Evolutionary conservation across 2,113 vertebrate genomes (phyloP).

Genomic region (Plecturocebus donacophilus): DNA sequence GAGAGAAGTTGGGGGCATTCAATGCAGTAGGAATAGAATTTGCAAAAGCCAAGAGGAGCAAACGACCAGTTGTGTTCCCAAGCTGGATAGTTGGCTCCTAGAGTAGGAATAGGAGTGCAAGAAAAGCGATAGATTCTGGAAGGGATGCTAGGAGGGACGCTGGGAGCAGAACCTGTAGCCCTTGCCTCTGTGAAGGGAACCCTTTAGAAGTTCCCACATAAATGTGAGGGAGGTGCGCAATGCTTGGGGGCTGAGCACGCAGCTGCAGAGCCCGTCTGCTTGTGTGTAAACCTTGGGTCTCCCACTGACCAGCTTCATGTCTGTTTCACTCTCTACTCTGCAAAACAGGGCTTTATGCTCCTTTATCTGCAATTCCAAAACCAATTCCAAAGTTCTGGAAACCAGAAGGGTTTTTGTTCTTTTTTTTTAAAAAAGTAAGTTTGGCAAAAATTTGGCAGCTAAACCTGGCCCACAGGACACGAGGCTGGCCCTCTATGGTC

Average conservation of each 20-base stretch:
- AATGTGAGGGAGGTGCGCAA: rapidly evolving
- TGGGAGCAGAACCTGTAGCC: neutral
- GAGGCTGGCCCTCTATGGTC: neutral
- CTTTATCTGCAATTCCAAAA: neutral
- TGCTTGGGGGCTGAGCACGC: neutral
- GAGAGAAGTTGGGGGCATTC: neutral
- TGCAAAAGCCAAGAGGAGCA: neutral
- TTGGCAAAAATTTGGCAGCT: neutral
- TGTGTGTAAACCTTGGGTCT: neutral
- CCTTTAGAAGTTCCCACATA: neutral
- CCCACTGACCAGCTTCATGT: neutral
- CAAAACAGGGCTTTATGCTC: neutral
- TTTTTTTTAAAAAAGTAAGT: neutral
- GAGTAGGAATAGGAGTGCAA: too few species aligned
- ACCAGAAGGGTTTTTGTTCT: neutral
- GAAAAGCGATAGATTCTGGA: neutral
- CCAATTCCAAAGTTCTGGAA: neutral
- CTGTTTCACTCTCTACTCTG: neutral
- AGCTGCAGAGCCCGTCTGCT: neutral
- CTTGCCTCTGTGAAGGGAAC: neutral
- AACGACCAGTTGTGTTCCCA: neutral
- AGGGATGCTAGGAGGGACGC: neutral
- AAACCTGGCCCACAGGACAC: neutral
- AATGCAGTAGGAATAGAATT: neutral
- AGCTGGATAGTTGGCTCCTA: neutral